phyloP scores from a whole-genome alignment of 2,113 vertebrate genomes.

The Lichenostomus cassidix region DNA sequence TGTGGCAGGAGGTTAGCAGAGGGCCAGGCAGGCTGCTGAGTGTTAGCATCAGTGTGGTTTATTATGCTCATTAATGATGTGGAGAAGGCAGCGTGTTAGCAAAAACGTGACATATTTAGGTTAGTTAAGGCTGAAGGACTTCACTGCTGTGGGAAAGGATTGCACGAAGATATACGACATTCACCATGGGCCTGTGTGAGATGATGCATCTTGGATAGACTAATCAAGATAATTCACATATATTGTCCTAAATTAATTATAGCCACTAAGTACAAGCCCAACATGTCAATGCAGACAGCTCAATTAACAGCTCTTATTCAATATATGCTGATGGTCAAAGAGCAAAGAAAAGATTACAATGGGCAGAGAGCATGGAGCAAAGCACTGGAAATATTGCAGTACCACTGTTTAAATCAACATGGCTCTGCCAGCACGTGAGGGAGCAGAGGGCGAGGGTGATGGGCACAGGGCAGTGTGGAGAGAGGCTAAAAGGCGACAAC shows the following conservation, averaged over 20 bases:
- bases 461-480: background rate
- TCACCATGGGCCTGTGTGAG: background rate
- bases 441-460: background rate
- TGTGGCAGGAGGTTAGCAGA: background rate
- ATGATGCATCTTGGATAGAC: slow-evolving; percentile 47
- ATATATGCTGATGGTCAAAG: slow-evolving; percentile 33
- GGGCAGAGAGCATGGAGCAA: background rate
- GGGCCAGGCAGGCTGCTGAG: background rate
- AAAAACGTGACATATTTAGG: slow-evolving; percentile 57
- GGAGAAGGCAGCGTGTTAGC: slow-evolving; percentile 28
- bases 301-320: slow-evolving; percentile 53
- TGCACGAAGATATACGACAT: background rate
- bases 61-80: slow-evolving; percentile 33
- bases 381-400: background rate
- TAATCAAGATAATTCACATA: slow-evolving; percentile 58
- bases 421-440: fast-evolving
- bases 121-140: slow-evolving; percentile 56
- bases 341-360: slow-evolving; percentile 18
- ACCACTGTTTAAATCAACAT: background rate
- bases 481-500: background rate
- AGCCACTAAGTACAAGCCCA: slow-evolving; percentile 56
- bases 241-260: slow-evolving; percentile 65
- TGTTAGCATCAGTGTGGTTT: background rate
- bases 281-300: slow-evolving; percentile 52
- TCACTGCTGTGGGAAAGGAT: background rate